Evolutionary conservation across 2,113 vertebrate species (phyloP), one percentile per base, ranked within the genome.

Genomic region (Charadrius vociferus): DNA sequence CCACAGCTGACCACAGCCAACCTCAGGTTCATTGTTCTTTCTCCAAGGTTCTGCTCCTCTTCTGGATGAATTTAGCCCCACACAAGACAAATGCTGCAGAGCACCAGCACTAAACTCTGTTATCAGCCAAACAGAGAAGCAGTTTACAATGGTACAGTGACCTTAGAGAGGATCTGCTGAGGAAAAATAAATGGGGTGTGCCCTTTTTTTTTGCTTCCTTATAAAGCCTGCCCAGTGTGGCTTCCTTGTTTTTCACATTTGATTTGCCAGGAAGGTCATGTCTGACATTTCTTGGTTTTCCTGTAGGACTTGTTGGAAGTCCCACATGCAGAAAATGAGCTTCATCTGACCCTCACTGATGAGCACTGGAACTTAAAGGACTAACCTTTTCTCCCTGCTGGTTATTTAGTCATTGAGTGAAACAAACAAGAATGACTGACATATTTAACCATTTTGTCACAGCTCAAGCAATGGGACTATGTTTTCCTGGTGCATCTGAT

Each of bases 241-340:
- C 58, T 94, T 96, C 89, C 84, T 89, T 87, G 84, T 93, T 95
- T 92, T 93, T 86, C 73, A 58, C 73, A 85, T 91, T 93, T 81
- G 11, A 63, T 75, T 85, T 93, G 52, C 49, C 45, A 93, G 89
- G 77, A 95, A 93, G 87, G 93, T 94, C 73, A 90, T 1, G 2
- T 68, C 66, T 96, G 78, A 85, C 70, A 72, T 67, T 81, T 95
- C 85, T 77, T 72, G 43, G 61, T 36, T 82, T 96, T 95, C 62
- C 87, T 93, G 81, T 29, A 95, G 73, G 81, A 75, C 81, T 87
- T 82, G 49, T 85, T 85, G 74, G 85, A 83, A 59, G 58, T 37
- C 30, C 36, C 45, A 82, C 0, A 1, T 68, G 49, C 71, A 92
- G 82, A 88, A 88, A 77, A 73, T 17, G 56, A 82, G 93, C 47